Evolutionary conservation across 2,888 invertebrate genomes (phyloP).

Genomic region (Lypha dubia): DNA sequence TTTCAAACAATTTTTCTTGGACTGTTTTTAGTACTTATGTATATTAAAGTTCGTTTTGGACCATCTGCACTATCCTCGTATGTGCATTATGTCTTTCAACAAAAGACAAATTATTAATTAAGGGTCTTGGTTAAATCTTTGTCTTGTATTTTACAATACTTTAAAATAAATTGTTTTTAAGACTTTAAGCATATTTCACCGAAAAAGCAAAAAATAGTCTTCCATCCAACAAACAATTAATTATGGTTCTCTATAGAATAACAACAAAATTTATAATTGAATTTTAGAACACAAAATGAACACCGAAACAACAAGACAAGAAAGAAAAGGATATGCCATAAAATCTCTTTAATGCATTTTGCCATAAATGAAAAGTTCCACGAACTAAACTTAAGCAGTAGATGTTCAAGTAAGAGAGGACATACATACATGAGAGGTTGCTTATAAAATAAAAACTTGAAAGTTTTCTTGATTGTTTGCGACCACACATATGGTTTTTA

Average conservation of each 20-base stretch:
- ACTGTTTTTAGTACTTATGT: no score
- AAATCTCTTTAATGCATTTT: slow-evolving; percentile 52
- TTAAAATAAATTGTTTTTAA: slow-evolving; percentile 13
- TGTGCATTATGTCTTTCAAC: slow-evolving; percentile 1
- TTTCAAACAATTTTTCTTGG: no score
- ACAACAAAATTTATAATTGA: slow-evolving; percentile 73
- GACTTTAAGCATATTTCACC: not conserved
- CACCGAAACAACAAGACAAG: slow-evolving; percentile 33
- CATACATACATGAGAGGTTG: not conserved
- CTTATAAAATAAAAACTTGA: slow-evolving; percentile 26
- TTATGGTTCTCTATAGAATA: slow-evolving; percentile 73
- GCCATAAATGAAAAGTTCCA: slow-evolving; percentile 29
- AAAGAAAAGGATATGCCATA: slow-evolving; percentile 37
- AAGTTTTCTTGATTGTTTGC: slow-evolving; percentile 74
- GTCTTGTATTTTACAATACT: not conserved
- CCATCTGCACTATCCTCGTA: not conserved
- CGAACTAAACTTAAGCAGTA: not conserved
- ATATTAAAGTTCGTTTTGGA: no score
- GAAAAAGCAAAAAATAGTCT: slow-evolving; percentile 25
- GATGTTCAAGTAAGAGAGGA: not conserved
- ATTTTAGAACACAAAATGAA: slow-evolving; percentile 68
- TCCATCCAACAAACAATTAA: slow-evolving; percentile 69
- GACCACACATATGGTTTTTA: slow-evolving; percentile 74
- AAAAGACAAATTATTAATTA: slow-evolving; percentile 57
- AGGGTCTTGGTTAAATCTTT: slow-evolving; percentile 33